Base-by-base conservation (phyloP, 2,888 invertebrate species). In the Axea sp. region DNA sequence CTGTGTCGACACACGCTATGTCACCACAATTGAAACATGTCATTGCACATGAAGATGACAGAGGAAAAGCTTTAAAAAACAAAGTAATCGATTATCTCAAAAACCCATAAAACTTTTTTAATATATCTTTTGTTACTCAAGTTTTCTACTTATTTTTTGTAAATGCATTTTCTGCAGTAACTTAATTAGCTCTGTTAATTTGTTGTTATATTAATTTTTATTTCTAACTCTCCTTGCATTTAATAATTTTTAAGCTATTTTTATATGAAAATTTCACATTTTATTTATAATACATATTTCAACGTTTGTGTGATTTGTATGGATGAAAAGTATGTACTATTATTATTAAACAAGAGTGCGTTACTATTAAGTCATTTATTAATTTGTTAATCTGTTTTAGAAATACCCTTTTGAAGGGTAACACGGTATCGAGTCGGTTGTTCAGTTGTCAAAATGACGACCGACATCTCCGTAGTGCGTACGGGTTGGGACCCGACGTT, bases 381-480 rank as follows among this genome's bases (percentile, higher is more conserved):
- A 41, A 49, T 59, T 37, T 73, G n/a, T n/a, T n/a, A n/a, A n/a
- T n/a, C n/a, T 41, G 30, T 84, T 86, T 14, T 78, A 87, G 86
- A 82, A 79, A 80, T 78, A 81, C 87, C 87, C 87, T 84, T 83
- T 73, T 78, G 68, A 78, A 81, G 85, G 83, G 82, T 82, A 78
- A 78, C 67, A 77, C 64, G 78, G 71, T 68, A 80, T 81, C 81
- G 82, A 86, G 84, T 82, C 82, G 86, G 84, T 85, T 85, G 86
- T 83, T 82, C 80, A 79, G 80, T 83, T 81, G 80, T 73, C 83
- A 88, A 90, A 85, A 97, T 97, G 97, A 97, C 97, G 91, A 97
- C 97, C 91, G 97, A 97, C 92, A 97, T 97, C 90, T 96, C 96
- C 90, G 94, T 96, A 91, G 95, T 95, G 90, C 95, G 97, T 88